Evolutionary conservation across 2,888 invertebrate genomes (phyloP), one percentile per base, ranked within the genome.

Genomic region (Idaea straminata): DNA sequence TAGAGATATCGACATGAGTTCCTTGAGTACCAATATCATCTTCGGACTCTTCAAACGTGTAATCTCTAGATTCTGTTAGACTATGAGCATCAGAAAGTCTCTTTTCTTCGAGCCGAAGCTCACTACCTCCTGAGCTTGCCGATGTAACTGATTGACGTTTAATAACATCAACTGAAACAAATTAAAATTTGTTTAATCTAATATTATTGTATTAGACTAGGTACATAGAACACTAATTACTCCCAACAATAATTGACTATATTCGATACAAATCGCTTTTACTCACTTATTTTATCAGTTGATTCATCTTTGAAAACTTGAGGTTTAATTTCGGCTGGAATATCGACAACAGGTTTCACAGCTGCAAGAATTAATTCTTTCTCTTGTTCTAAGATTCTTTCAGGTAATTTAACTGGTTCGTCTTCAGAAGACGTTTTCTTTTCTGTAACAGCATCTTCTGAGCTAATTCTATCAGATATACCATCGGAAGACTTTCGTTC

Each of bases 1-100:
- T 89, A 13, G 84, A 82, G 35, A 75, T 68, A 70, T 90, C 91
- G 47, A 89, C 83, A 69, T 92, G 89, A 7, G 90, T 88, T 38
- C 88, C 91, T 72, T 89, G 91, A 16, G 91, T 91, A 59, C 84
- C 88, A 66, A 93, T 91, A 66, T 93, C 93, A 67, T 93, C 93
- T 81, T 93, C 93, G 0, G 93, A 93, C 72, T 93, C 93, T 73
- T 93, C 93, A 72, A 93, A 93, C 0, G 93, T 93, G 65, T 93
- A 93, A 72, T 93, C 93, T 70, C 88, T 85, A 0, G 93, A 93
- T 72, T 93, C 93, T 59, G 93, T 93, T 1, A 93, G 75, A 68
- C 93, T 93, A 36, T 89, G 87, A 61, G 93, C 93, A 75, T 93
- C 93, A 62, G 93, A 93, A 7, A 87, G 79, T 59, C 93, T 85